Base-by-base conservation (phyloP, 2,113 vertebrate genomes). In the Charina bottae region DNA sequence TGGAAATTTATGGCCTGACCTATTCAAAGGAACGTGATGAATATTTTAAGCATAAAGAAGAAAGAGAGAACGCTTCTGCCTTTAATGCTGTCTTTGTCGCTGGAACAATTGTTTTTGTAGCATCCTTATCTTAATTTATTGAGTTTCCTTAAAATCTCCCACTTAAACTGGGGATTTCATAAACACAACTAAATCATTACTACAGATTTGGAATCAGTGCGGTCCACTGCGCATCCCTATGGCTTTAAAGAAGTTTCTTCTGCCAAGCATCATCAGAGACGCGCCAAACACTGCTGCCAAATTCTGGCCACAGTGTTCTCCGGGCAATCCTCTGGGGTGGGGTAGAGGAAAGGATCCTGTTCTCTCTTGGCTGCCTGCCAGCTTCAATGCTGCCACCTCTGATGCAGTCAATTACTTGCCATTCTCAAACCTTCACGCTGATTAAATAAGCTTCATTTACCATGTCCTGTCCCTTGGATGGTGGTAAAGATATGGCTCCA, bases 1-100 rank as follows among this genome's bases (percentile, higher is more conserved):
- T 37, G 56, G 46, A 92, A 92, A 92, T 89, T 60, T 89, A 89
- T 53, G 87, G n/a, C 49, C 15, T 62, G 58, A 89, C 46, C 21
- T 83, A 88, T 83, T 92, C 68, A 56, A 83, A 37, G 86, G 12
- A 84, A 58, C 6, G 3, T 9, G 26, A 83, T 88, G 24, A 2
- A 53, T 33, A 19, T 23, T 53, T 87, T 78, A 83, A 58, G 26
- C 24, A 64, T 64, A 26, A 5, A 23, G 28, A 33, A 59, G 37
- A 85, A 26, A 89, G 28, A 37, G 54, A 90, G 62, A 42, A 15
- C 28, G 10, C 21, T 42, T 33, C 21, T 10, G 49, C 37, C n/a
- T 12, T 42, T 78, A 7, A 17, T 13, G 4, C 24, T 49, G 24
- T 33, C 59, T 85, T 11, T 24, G 24, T 21, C 15, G 1, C 28